phyloP scores from a whole-genome alignment of 2,888 invertebrate species.

The Cancer borealis region DNA sequence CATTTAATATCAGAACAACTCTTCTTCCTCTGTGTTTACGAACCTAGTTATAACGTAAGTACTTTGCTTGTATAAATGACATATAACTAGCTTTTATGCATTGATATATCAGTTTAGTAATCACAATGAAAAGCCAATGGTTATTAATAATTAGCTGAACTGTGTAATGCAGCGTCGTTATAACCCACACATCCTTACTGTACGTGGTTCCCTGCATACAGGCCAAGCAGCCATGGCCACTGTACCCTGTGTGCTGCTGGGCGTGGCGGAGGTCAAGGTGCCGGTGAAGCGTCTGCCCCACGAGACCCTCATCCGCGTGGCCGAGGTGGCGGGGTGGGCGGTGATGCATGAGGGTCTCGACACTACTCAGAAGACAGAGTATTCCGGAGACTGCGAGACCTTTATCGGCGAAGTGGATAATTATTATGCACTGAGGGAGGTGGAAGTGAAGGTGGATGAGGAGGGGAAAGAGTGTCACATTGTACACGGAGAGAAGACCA shows the following conservation, averaged over 20 bases:
- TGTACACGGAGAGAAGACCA: conserved; percentile 42
- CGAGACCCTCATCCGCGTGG: conserved; percentile 51
- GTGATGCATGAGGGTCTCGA: conserved; percentile 46
- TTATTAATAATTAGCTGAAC: neutral
- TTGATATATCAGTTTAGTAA: neutral
- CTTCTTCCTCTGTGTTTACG: neutral
- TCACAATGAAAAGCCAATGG: neutral
- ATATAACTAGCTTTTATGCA: neutral
- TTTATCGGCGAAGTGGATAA: conserved; percentile 69
- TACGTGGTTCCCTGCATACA: neutral
- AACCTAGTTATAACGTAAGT: neutral
- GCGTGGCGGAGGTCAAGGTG: conserved; percentile 72
- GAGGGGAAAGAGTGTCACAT: conserved; percentile 46
- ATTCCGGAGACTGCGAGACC: conserved; percentile 14
- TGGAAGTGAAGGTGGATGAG: conserved; percentile 51
- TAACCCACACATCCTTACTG: neutral
- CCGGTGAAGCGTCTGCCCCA: conserved; percentile 68
- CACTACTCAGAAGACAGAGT: neutral
- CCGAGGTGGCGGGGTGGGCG: conserved; percentile 56
- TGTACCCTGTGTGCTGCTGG: conserved; percentile 65
- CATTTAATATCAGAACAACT: neutral
- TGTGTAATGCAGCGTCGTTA: neutral
- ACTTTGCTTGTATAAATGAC: neutral
- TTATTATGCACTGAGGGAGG: conserved; percentile 65
- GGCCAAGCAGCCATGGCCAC: conserved; percentile 50